Conservation (phyloP, 2,113 vertebrate genomes). For the Perca schrenkii region DNA sequence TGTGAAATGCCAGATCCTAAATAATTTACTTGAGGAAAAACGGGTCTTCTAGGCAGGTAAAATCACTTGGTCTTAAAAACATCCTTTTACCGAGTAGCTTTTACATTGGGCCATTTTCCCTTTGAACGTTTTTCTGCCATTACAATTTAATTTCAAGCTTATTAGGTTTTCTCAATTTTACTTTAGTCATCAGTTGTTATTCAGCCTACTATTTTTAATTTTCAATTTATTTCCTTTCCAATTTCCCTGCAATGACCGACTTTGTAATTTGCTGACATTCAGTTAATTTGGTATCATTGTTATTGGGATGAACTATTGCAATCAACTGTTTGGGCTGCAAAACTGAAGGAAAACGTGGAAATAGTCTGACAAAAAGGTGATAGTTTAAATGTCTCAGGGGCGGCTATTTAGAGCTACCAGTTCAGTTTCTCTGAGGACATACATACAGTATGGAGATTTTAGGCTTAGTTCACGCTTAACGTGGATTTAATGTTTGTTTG, state of each 20-base stretch:
- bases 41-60: neutral
- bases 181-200: constrained; percentile 21
- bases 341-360: neutral
- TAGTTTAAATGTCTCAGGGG: neutral
- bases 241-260: constrained; percentile 2
- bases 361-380: neutral
- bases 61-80: neutral
- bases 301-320: neutral
- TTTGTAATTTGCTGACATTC: constrained; percentile 26
- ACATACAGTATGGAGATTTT: no score
- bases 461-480: neutral
- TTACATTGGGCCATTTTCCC: neutral
- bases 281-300: constrained; percentile 9
- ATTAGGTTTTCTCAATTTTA: constrained; percentile 29
- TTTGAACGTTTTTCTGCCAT: neutral
- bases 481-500: neutral
- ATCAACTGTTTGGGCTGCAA: neutral
- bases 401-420: neutral
- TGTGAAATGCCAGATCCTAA: neutral
- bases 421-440: neutral
- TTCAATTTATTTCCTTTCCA: constrained; percentile 9
- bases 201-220: constrained; percentile 1
- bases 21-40: neutral
- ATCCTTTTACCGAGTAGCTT: neutral
- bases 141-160: constrained; percentile 36